phyloP scores from a whole-genome alignment of 2,888 invertebrate genomes.

The Incurvaria masculella region DNA sequence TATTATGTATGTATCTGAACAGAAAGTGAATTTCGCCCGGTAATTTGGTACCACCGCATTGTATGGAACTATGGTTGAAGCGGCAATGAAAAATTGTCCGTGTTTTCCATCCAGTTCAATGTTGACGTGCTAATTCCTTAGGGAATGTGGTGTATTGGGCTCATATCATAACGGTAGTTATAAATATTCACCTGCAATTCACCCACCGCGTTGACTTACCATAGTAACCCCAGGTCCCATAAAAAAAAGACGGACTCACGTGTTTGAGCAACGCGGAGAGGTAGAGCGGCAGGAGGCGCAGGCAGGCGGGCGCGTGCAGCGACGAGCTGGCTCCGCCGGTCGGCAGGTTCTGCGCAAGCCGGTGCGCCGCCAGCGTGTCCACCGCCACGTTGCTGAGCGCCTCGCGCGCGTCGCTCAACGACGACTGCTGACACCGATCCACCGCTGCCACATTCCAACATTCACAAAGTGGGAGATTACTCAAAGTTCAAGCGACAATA shows the following conservation, averaged over 20 bases:
- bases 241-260: slow-evolving; percentile 42
- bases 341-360: slow-evolving; percentile 59
- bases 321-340: slow-evolving; percentile 42
- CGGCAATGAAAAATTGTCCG: too few relatives aligned
- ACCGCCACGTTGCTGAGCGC: slow-evolving; percentile 90
- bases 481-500: slow-evolving; percentile 8
- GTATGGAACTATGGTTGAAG: too few relatives aligned
- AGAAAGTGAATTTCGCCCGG: too few relatives aligned
- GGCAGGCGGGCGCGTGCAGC: slow-evolving; percentile 71
- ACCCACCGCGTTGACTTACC: too few relatives aligned
- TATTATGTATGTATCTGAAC: too few relatives aligned
- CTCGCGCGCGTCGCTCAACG: slow-evolving; percentile 90
- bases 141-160: too few relatives aligned
- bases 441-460: slow-evolving; percentile 73
- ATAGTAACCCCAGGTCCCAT: too few relatives aligned
- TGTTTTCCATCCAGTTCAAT: too few relatives aligned
- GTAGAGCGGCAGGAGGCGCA: slow-evolving; percentile 83
- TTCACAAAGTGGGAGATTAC: slow-evolving; percentile 12
- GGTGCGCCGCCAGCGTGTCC: slow-evolving; percentile 53
- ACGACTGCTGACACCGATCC: slow-evolving; percentile 83
- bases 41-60: too few relatives aligned
- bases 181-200: too few relatives aligned
- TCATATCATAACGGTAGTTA: too few relatives aligned
- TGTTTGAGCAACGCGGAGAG: slow-evolving; percentile 87
- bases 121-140: too few relatives aligned